A percentile compares a stretch with the other conserved stretches of the same genome.
phyloP scores from a whole-genome alignment of 2,797 vertebrate species.

The Sebastes flavidus region DNA sequence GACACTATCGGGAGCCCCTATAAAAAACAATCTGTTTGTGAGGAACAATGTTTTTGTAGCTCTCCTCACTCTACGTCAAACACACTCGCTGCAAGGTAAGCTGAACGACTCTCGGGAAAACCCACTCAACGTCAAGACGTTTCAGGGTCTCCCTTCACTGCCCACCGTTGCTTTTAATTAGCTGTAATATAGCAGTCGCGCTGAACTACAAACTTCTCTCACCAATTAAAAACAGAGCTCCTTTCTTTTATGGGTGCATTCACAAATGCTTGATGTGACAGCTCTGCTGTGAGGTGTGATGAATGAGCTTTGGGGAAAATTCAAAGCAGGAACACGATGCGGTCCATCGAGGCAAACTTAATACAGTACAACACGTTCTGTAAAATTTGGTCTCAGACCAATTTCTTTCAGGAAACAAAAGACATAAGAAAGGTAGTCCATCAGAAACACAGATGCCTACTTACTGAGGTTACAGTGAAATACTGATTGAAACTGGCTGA shows the following conservation, averaged over 20 bases:
- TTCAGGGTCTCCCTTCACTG: conserved; percentile 25
- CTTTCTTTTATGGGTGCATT: neutral
- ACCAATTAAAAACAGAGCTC: conserved; percentile 27
- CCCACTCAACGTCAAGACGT: neutral
- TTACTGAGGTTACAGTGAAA: conserved; percentile 1
- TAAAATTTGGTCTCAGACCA: neutral
- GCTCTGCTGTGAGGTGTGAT: conserved; percentile 24
- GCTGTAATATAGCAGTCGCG: conserved; percentile 7
- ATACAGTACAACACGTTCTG: neutral
- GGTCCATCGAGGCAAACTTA: neutral
- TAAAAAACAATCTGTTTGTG: neutral
- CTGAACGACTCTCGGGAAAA: conserved; percentile 2
- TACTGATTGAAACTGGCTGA: neutral
- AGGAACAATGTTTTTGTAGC: neutral
- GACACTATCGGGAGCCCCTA: neutral
- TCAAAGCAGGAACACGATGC: conserved; percentile 7
- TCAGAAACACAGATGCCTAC: neutral
- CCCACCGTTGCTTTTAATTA: conserved; percentile 53
- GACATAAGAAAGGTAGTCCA: conserved; percentile 4
- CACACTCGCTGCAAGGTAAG: neutral
- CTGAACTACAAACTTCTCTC: conserved; percentile 22
- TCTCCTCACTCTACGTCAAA: neutral
- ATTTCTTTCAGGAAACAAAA: conserved; percentile 10
- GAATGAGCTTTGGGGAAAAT: conserved; percentile 22
- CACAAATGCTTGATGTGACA: conserved; percentile 24